Conservation (phyloP, 2,888 invertebrate genomes). For the Micropterix aruncella region DNA sequence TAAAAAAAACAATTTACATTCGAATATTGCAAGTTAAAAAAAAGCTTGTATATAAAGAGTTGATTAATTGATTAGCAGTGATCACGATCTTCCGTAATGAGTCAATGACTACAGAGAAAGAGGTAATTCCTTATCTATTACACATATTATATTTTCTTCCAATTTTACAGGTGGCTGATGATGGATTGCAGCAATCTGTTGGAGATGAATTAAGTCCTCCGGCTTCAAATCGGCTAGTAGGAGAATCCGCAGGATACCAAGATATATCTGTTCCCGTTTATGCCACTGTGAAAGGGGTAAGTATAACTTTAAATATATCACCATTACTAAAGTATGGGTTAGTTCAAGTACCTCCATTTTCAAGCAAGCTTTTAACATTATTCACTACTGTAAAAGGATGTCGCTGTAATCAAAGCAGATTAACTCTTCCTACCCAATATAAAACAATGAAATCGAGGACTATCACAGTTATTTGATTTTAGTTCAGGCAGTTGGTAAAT, state of each 20-base stretch:
- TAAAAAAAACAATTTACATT: too few relatives aligned
- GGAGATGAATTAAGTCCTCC: constrained; percentile 34
- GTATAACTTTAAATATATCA: constrained; percentile 13
- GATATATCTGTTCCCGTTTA: constrained; percentile 90
- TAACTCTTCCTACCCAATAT: too few relatives aligned
- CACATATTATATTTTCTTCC: too few relatives aligned
- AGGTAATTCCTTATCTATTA: too few relatives aligned
- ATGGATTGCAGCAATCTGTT: constrained; percentile 36
- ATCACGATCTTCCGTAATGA: too few relatives aligned
- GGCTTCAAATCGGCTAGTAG: constrained; percentile 27
- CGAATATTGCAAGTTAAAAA: too few relatives aligned
- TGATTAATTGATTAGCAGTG: too few relatives aligned
- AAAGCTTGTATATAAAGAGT: too few relatives aligned
- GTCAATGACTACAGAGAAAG: too few relatives aligned
- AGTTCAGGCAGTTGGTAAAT: constrained; percentile 92
- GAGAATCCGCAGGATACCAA: constrained; percentile 66
- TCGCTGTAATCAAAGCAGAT: too few relatives aligned
- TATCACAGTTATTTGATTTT: constrained; percentile 87
- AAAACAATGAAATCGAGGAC: constrained; percentile 62
- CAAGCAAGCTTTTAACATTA: background rate
- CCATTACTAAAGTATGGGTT: constrained; percentile 3
- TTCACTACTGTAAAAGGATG: too few relatives aligned
- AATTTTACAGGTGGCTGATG: constrained; percentile 27
- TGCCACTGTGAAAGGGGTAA: constrained; percentile 87
- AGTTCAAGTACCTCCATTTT: background rate